Conservation (phyloP, 1,140 invertebrate species). For the Bradynema listronoti region DNA sequence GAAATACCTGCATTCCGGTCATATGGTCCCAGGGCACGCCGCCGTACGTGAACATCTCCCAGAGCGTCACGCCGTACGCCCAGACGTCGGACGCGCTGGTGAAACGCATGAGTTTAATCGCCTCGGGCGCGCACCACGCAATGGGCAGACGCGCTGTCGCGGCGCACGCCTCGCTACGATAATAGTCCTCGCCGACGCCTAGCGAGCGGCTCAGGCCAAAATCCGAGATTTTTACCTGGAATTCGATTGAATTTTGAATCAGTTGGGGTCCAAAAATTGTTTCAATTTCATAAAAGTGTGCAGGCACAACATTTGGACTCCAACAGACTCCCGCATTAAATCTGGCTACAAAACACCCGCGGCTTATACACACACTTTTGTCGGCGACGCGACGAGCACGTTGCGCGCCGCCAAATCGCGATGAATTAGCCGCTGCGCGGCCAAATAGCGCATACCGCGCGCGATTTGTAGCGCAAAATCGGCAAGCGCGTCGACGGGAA, state of each 20-base stretch:
- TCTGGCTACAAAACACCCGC: too few relatives aligned
- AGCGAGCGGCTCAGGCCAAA: slow-evolving; percentile 87
- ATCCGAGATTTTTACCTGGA: slow-evolving; percentile 84
- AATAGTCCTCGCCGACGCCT: slow-evolving; percentile 97
- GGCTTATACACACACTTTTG: slow-evolving; percentile 73
- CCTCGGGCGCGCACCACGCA: slow-evolving; percentile 96
- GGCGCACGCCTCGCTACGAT: slow-evolving; percentile 96
- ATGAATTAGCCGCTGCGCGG: slow-evolving; percentile 69
- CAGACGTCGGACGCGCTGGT: slow-evolving; percentile 92
- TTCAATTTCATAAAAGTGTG: too few relatives aligned
- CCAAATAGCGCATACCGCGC: slow-evolving; percentile 82
- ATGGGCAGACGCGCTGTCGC: slow-evolving; percentile 93
- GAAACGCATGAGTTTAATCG: slow-evolving; percentile 88
- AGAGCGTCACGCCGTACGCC: slow-evolving; percentile 93
- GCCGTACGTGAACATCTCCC: slow-evolving; percentile 98
- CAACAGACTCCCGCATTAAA: too few relatives aligned
- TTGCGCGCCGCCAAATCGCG: slow-evolving; percentile 93
- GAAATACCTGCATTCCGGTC: slow-evolving; percentile 75
- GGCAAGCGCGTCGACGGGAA: slow-evolving; percentile 68
- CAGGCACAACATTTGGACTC: too few relatives aligned
- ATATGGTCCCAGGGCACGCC: slow-evolving; percentile 93
- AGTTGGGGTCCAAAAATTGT: too few relatives aligned
- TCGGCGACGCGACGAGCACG: slow-evolving; percentile 86
- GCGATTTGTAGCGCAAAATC: slow-evolving; percentile 93
- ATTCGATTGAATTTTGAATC: slow-evolving; percentile 1